These are phyloP conservation scores for Pristiophorus japonicus DNA, from an alignment of 2,113 vertebrate genomes.

Conservation along the genomic window DNA sequence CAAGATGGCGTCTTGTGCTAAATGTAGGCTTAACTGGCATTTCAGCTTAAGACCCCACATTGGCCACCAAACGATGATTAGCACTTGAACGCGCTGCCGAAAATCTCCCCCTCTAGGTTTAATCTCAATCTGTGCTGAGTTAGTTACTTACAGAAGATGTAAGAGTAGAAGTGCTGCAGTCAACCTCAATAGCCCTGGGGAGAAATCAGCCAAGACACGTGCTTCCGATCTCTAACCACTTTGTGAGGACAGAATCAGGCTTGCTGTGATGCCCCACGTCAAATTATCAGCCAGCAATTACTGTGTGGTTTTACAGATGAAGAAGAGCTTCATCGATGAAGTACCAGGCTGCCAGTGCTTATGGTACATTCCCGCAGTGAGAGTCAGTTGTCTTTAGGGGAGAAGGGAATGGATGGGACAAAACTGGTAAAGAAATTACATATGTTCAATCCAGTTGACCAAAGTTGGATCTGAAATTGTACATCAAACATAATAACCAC, in stretches of 20 bases:
- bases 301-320: not conserved
- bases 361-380: not conserved
- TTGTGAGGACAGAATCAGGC: not conserved
- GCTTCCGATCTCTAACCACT: not conserved
- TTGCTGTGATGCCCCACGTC: not conserved
- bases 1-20: too few species aligned
- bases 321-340: not conserved
- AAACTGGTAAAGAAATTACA: not conserved
- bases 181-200: too few species aligned
- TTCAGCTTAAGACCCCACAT: too few species aligned
- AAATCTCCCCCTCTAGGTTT: too few species aligned
- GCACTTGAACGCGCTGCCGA: too few species aligned
- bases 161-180: too few species aligned
- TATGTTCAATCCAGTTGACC: too few species aligned
- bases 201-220: too few species aligned
- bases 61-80: too few species aligned
- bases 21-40: too few species aligned
- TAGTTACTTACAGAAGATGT: not conserved
- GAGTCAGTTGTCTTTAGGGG: not conserved
- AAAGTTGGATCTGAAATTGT: too few species aligned
- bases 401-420: not conserved
- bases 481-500: too few species aligned
- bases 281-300: not conserved
- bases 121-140: not conserved
- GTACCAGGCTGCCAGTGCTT: not conserved